Conservation (phyloP, 1,140 invertebrate genomes). For the Oreohelix idahoensis region DNA sequence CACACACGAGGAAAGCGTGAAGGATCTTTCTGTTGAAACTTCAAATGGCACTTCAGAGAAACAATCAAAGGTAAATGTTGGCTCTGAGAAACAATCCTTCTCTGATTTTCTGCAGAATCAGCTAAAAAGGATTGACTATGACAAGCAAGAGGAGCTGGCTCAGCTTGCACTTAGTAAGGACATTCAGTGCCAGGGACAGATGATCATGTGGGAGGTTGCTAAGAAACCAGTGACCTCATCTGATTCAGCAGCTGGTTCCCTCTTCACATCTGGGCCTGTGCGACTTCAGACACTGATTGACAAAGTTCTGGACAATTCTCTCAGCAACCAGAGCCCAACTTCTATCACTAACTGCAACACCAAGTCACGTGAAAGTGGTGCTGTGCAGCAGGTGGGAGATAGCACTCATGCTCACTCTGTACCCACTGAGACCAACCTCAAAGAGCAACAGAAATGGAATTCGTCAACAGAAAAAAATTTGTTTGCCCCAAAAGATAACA, state of each 20-base stretch:
- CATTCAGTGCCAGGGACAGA: background rate
- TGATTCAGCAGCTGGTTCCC: background rate
- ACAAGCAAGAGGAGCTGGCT: background rate
- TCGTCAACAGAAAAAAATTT: background rate
- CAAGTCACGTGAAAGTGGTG: slow-evolving; percentile 26
- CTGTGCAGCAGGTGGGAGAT: background rate
- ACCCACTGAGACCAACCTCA: background rate
- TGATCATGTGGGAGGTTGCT: background rate
- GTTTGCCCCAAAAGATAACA: background rate
- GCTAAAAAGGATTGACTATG: background rate
- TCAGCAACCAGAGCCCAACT: slow-evolving; percentile 27
- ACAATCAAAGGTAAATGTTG: background rate
- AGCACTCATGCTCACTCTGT: background rate
- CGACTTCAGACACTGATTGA: slow-evolving; percentile 60
- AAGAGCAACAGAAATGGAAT: background rate
- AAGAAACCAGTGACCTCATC: background rate
- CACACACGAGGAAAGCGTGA: background rate
- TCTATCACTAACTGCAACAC: slow-evolving; percentile 8
- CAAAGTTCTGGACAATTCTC: slow-evolving; percentile 59
- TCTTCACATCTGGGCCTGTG: slow-evolving; percentile 24
- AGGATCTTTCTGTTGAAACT: background rate
- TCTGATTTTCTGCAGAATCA: background rate
- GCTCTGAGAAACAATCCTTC: slow-evolving; percentile 26
- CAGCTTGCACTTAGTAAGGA: background rate
- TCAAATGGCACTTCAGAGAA: background rate